Percentiles rank a stretch among this genome's conserved stretches.
Conservation (phyloP, 1,140 invertebrate species). For the Brachionus sp. region DNA sequence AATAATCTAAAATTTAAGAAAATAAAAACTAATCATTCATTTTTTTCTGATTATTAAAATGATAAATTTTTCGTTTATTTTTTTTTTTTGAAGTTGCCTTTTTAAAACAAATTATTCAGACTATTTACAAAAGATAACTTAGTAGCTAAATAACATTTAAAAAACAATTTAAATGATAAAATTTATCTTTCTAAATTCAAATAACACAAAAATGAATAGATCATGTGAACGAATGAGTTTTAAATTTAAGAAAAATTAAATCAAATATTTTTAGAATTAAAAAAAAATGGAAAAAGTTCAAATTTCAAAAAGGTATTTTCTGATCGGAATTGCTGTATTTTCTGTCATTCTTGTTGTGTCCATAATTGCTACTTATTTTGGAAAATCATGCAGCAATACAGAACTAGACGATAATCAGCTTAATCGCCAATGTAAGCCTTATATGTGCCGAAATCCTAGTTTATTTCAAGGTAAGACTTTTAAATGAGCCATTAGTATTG, state of each 20-base stretch:
- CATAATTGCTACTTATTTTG: neutral
- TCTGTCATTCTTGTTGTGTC: neutral
- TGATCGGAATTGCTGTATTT: neutral
- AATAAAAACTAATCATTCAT: no score
- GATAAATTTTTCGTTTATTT: no score
- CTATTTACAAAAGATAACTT: neutral
- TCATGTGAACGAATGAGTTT: neutral
- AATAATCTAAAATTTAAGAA: no score
- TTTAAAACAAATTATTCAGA: neutral
- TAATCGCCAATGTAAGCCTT: neutral
- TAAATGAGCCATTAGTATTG: neutral
- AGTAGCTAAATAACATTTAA: neutral
- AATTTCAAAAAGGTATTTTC: neutral
- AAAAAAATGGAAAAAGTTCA: neutral
- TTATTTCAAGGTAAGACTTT: neutral
- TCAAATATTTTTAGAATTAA: neutral
- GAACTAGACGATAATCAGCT: neutral
- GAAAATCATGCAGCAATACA: neutral
- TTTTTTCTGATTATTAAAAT: no score
- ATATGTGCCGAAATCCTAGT: neutral
- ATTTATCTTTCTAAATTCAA: neutral
- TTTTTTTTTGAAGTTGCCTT: no score
- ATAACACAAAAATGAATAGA: neutral
- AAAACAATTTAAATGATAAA: neutral
- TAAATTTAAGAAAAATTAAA: neutral